A percentile compares a stretch with the other conserved stretches of the same genome.
These are phyloP conservation scores for Halcyon malimbica DNA, from an alignment of 2,113 vertebrate genomes.

Conservation along the genomic window DNA sequence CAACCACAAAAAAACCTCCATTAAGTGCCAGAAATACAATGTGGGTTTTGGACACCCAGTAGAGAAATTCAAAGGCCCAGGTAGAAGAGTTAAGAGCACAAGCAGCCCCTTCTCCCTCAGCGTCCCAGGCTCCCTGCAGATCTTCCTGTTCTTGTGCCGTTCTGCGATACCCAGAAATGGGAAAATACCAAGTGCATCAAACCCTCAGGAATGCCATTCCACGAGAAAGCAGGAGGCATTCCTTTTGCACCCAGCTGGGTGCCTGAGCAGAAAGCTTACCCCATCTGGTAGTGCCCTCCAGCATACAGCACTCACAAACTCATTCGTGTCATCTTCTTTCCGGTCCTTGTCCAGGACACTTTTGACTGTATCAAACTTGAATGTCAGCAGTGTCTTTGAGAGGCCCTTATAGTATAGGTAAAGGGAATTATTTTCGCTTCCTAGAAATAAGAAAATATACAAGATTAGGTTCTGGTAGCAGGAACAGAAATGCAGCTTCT, in stretches of 20 bases:
- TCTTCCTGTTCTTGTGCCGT: accelerated
- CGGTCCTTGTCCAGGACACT: slow-evolving; percentile 98
- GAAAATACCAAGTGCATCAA: neutral
- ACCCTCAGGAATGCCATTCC: neutral
- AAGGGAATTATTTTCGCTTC: slow-evolving; percentile 98
- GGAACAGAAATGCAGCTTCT: neutral
- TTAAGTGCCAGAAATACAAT: neutral
- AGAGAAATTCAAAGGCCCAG: neutral
- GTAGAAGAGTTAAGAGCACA: neutral
- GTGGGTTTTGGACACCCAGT: neutral
- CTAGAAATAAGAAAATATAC: slow-evolving; percentile 61
- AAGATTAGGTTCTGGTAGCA: neutral
- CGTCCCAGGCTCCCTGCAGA: neutral
- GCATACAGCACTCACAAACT: slow-evolving; percentile 98
- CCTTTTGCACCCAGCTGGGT: neutral
- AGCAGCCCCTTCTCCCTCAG: neutral
- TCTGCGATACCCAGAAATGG: neutral
- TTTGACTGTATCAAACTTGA: slow-evolving; percentile 99
- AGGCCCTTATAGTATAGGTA: slow-evolving; percentile 99
- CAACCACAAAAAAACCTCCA: neutral
- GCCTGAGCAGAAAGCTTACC: slow-evolving; percentile 77
- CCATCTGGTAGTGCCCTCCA: slow-evolving; percentile 96
- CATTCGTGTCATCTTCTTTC: slow-evolving; percentile 98
- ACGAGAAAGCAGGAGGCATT: neutral
- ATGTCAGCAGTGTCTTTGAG: slow-evolving; percentile 97